phyloP scores from a whole-genome alignment of 2,113 vertebrate genomes.

The Channa maculata region DNA sequence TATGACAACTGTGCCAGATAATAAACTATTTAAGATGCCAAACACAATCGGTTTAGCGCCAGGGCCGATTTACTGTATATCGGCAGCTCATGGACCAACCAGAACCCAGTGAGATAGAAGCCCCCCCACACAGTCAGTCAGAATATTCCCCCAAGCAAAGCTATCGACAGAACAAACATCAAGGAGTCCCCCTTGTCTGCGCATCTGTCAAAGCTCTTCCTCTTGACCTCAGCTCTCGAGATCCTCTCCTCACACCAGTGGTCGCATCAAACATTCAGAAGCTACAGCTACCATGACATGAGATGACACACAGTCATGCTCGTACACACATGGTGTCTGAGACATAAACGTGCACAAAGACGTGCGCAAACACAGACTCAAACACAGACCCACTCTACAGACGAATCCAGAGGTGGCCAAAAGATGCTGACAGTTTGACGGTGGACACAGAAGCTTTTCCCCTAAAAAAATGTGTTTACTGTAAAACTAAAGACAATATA shows the following conservation, averaged over 20 bases:
- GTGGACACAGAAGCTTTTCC: neutral
- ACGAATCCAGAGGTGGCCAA: neutral
- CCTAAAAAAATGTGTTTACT: neutral
- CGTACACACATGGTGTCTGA: neutral
- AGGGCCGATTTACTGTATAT: conserved; percentile 9
- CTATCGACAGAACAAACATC: conserved; percentile 80
- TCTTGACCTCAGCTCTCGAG: conserved; percentile 75
- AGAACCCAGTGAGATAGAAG: conserved; percentile 47
- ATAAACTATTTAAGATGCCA: conserved; percentile 34
- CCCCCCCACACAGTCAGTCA: conserved; percentile 46
- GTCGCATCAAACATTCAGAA: conserved; percentile 74
- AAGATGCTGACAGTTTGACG: neutral
- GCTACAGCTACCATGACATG: conserved; percentile 51
- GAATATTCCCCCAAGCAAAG: conserved; percentile 72
- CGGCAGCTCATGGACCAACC: conserved; percentile 39
- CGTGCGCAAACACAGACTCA: neutral
- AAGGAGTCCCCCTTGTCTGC: conserved; percentile 62
- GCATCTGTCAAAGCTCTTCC: conserved; percentile 76
- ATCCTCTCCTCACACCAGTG: conserved; percentile 68
- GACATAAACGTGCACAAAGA: neutral
- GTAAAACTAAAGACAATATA: too few species aligned
- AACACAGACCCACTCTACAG: neutral
- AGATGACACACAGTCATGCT: conserved; percentile 34
- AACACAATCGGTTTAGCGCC: conserved; percentile 29
- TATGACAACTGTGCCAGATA: neutral